A percentile compares a stretch with the other conserved stretches of the same genome.
phyloP scores from a whole-genome alignment of 2,888 invertebrate species.

The Falcaria lacertinaria region DNA sequence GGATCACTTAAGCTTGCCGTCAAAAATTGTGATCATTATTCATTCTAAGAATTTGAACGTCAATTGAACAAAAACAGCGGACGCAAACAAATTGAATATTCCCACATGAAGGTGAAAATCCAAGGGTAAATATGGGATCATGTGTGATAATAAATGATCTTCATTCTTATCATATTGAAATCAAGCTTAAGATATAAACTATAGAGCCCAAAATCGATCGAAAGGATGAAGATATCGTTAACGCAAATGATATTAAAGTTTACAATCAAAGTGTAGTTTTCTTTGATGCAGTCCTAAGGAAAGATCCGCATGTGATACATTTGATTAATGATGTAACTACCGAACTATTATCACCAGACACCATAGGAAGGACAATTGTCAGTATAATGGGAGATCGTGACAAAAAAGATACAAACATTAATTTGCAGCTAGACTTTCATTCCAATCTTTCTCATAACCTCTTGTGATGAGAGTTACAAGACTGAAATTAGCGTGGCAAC shows the following conservation, averaged over 20 bases:
- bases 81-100: constrained; percentile 75
- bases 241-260: constrained; percentile 50
- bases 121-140: constrained; percentile 69
- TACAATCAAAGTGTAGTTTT: constrained; percentile 66
- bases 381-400: constrained; percentile 48
- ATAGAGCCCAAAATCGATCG: constrained; percentile 27
- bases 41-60: constrained; percentile 64
- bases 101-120: constrained; percentile 79
- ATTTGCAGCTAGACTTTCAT: constrained; percentile 6
- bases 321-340: constrained; percentile 73
- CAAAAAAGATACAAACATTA: constrained; percentile 37
- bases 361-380: constrained; percentile 63
- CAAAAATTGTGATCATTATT: constrained; percentile 60
- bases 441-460: not conserved
- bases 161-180: constrained; percentile 20
- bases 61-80: constrained; percentile 76
- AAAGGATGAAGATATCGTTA: constrained; percentile 40
- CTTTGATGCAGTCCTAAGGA: constrained; percentile 61
- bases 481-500: constrained; percentile 18
- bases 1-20: constrained; percentile 1
- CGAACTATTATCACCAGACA: constrained; percentile 61
- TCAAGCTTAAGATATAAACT: constrained; percentile 21
- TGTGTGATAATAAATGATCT: constrained; percentile 60
- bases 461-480: constrained; percentile 26
- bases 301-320: constrained; percentile 60